Base-by-base conservation (phyloP, 2,113 vertebrate genomes). In the Corvus hawaiiensis region DNA sequence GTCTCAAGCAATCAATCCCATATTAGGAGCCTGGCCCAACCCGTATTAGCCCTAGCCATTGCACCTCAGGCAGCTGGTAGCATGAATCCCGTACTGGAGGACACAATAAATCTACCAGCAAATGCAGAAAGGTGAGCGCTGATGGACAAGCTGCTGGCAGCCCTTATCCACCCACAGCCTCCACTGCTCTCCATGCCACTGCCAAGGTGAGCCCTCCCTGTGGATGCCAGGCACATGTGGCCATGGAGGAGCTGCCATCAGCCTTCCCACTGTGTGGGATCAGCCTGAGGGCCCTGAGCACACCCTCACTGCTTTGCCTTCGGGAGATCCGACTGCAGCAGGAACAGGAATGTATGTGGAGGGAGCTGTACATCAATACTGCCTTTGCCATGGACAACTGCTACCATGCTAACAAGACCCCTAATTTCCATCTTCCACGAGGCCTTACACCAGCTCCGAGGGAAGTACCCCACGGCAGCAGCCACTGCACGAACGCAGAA, bases 61-160 rank as follows among this genome's bases (percentile, higher is more conserved):
- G 74, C n/a, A 37, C 8, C 27, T 67, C 71, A 20, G 6, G 18
- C 28, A 54, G 33, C 51, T 19, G 16, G 9, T 59, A 75, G 48
- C 1, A 0, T 13, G 23, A 37, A 43, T 24, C 52, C n/a, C 0
- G 0, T 43, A 23, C 35, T 61, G 49, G 26, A 51, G 55, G 27
- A 72, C 33, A 68, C 20, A 66, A 61, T 46, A 16, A 44, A 44
- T 41, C 46, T 46, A 62, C 17, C 15, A 87, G n/a, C 21, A 73
- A 77, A 67, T 26, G n/a, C 39, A 71, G 46, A 46, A 80, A 44
- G 56, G 19, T 23, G 39, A 81, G 30, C 26, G 16, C 37, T 7
- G 56, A 37, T 13, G 52, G 56, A 77, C 23, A 33, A 16, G 23
- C 3, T 44, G 17, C 37, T 35, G 69, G 64, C 11, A 46, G 52